phyloP scores from a whole-genome alignment of 2,113 vertebrate genomes.

The Microtus pennsylvanicus region DNA sequence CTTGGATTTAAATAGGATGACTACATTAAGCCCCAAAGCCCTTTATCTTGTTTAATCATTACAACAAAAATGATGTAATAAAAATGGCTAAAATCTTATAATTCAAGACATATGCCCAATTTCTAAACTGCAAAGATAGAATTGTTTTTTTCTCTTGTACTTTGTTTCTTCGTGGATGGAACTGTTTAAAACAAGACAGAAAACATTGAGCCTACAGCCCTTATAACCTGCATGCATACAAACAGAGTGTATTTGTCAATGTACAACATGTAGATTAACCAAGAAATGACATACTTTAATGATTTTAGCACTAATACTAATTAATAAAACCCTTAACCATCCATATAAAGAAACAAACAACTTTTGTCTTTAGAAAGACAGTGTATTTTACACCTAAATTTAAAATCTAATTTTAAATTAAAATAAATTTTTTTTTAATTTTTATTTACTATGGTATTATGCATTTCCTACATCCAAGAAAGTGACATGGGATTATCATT shows the following conservation, averaged over 20 bases:
- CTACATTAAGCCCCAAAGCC: neutral
- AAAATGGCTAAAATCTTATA: neutral
- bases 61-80: constrained; percentile 16
- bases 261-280: neutral
- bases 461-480: constrained; percentile 13
- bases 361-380: neutral
- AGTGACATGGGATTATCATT: constrained; percentile 9
- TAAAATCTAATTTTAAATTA: too few relatives aligned
- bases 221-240: neutral
- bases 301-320: neutral
- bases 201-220: constrained; percentile 1
- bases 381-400: neutral
- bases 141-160: neutral
- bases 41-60: neutral
- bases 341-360: neutral
- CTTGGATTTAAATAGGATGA: neutral
- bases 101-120: neutral
- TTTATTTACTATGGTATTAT: neutral
- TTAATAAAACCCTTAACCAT: constrained; percentile 14
- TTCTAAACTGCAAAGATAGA: constrained; percentile 33
- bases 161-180: neutral
- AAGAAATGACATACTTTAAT: constrained; percentile 47
- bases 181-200: constrained; percentile 35
- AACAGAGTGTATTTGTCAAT: constrained; percentile 20
- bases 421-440: neutral